Evolutionary conservation across 2,888 invertebrate species (phyloP), one percentile per base, ranked within the genome.

Genomic region (Adineta ricciae): DNA sequence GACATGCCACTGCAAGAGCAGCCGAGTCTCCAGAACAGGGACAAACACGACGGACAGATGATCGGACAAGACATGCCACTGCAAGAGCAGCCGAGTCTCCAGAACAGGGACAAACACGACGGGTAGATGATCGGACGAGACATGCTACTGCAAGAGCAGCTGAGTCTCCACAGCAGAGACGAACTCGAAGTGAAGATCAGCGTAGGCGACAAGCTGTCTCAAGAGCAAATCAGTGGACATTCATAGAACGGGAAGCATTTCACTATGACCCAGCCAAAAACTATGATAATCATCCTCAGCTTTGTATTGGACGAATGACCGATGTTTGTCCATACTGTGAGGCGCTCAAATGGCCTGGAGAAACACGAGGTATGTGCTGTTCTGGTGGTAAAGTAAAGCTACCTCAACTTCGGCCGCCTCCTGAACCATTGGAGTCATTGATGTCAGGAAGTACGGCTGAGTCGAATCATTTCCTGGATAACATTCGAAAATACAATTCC

Each of bases 301-400:
- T 50, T 14, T 50, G 3, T 50, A 54, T 54, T 24, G 54, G 24
- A 54, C 54, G 24, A 54, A 54, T 54, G 24, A 19, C 24, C 9
- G 1, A n/a, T 19, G 19, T 19, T 19, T 54, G 54, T 54, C 24
- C 54, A 54, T 2, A 54, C 9, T 54, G 54, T 9, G n/a, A 54
- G 24, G 54, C 54, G 3, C 1, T 11, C 1, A 54, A 54, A n/a
- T 83, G 52, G 7, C 46, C 41, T 38, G 85, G 46, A 5, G 87
- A 87, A 86, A 38, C 87, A 54, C 56, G 38, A 2, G 87, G 87
- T 38, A 86, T 87, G 85, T 88, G 88, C 84, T 88, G 88, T 72
- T 64, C 83, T 46, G 84, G 19, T 78, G 87, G 87, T 36, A 87
- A 88, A 87, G 86, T 88, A 38, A 85, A 86, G 85, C 86, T 88